Conservation (phyloP, 2,888 invertebrate genomes). For the Sarcophaga variegata region DNA sequence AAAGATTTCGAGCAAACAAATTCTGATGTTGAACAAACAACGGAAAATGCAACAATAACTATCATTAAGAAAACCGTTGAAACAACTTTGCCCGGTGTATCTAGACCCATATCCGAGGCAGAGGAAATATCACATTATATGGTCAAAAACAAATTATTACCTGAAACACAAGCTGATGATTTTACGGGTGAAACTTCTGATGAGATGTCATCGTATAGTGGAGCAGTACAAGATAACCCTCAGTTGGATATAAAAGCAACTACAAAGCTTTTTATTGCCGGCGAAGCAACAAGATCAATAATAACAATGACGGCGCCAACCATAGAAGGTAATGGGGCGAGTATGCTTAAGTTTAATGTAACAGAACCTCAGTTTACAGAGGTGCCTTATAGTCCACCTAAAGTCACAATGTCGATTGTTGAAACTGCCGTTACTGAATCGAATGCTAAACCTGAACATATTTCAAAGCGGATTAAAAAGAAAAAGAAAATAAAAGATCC, state of each 20-base stretch:
- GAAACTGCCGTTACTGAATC: slow-evolving; percentile 73
- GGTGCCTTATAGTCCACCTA: slow-evolving; percentile 58
- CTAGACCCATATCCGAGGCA: slow-evolving; percentile 45
- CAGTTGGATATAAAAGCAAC: slow-evolving; percentile 75
- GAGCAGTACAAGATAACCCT: slow-evolving; percentile 52
- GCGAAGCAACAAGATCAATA: slow-evolving; percentile 76
- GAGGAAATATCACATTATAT: slow-evolving; percentile 53
- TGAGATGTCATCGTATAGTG: not conserved
- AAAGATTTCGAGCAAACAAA: slow-evolving; percentile 28
- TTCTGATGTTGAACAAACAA: slow-evolving; percentile 55
- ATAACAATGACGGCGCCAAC: slow-evolving; percentile 80
- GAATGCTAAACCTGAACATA: slow-evolving; percentile 74
- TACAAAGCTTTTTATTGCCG: slow-evolving; percentile 79
- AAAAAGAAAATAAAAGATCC: slow-evolving; percentile 84
- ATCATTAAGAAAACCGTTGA: slow-evolving; percentile 48
- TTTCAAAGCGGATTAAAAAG: slow-evolving; percentile 84
- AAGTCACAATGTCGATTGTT: slow-evolving; percentile 79
- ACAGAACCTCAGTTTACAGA: slow-evolving; percentile 40
- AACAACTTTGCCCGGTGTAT: slow-evolving; percentile 47
- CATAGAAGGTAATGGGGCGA: slow-evolving; percentile 79
- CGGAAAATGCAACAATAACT: slow-evolving; percentile 54
- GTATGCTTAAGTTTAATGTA: slow-evolving; percentile 77
- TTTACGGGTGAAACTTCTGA: not conserved
- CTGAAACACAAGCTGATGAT: not conserved
- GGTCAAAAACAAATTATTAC: not conserved